A percentile compares a stretch with the other conserved stretches of the same genome.
Conservation (phyloP, 2,113 vertebrate species). For the Tylochromis polylepis region DNA sequence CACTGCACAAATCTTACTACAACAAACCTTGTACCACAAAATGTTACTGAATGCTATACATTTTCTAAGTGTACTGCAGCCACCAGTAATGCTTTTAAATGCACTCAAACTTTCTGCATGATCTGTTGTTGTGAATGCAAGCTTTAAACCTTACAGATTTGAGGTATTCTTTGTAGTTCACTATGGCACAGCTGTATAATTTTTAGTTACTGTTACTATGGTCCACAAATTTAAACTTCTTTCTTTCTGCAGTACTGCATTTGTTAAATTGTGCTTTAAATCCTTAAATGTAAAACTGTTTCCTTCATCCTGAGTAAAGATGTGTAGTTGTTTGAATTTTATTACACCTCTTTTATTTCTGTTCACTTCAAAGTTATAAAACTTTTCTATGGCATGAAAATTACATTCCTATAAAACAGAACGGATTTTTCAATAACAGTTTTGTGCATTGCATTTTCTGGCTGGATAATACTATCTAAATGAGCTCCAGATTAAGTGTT, state of each 20-base stretch:
- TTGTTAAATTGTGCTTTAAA: not conserved
- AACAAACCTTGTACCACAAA: not conserved
- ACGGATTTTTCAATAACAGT: not conserved
- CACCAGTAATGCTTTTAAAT: not conserved
- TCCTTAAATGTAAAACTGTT: not conserved
- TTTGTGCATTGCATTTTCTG: not conserved
- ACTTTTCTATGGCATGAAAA: not conserved
- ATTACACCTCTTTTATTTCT: not conserved
- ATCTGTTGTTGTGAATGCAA: not conserved
- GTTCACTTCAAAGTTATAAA: not conserved
- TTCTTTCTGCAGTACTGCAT: not conserved
- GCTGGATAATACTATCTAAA: not conserved
- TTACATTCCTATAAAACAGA: not conserved
- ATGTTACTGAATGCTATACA: not conserved
- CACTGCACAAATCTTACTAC: no score
- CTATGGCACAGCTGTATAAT: not conserved
- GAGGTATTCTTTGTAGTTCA: not conserved
- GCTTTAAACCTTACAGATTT: not conserved
- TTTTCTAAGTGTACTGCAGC: not conserved
- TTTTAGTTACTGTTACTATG: not conserved
- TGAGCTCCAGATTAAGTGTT: not conserved
- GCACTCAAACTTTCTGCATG: not conserved
- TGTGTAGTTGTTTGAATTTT: not conserved
- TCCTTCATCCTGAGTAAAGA: not conserved
- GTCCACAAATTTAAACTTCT: not conserved